Percentiles rank a stretch among this genome's conserved stretches.
Evolutionary conservation across 2,113 vertebrate genomes (phyloP).

Genomic region (Ifrita kowaldi): DNA sequence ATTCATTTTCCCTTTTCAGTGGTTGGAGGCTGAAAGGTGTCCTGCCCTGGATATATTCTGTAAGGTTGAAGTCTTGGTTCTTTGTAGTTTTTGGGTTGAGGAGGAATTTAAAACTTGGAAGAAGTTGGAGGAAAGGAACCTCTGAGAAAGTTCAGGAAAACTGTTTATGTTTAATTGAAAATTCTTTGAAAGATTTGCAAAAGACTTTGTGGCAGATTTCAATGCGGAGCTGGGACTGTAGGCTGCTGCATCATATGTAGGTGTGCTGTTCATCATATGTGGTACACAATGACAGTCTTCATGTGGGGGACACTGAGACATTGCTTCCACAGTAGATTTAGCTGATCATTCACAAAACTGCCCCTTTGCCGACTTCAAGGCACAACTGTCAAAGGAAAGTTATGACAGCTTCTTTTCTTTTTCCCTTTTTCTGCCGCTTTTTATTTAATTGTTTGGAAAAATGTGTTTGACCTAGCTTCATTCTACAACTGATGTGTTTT

Average conservation of each 20-base stretch:
- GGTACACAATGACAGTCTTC: not conserved
- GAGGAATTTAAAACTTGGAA: not conserved
- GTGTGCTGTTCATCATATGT: not conserved
- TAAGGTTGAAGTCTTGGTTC: not conserved
- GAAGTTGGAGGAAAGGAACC: not conserved
- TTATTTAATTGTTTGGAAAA: not conserved
- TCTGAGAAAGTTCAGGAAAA: not conserved
- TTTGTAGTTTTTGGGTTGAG: not conserved
- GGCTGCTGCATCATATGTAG: not conserved
- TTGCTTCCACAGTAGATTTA: not conserved
- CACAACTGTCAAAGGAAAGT: not conserved
- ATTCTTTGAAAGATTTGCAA: not conserved
- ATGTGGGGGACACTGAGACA: not conserved
- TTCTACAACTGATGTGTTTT: not conserved
- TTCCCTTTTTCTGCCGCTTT: not conserved
- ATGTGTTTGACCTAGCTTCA: not conserved
- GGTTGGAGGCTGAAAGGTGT: not conserved
- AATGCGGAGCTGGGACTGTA: not conserved
- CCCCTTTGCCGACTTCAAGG: not conserved
- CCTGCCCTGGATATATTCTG: not conserved
- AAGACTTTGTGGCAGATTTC: not conserved
- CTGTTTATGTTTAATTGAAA: not conserved
- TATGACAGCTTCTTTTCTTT: not conserved
- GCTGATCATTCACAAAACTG: not conserved
- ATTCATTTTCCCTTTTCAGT: not conserved